phyloP scores from a whole-genome alignment of 2,888 invertebrate species.

The Dolichomitus sp. region DNA sequence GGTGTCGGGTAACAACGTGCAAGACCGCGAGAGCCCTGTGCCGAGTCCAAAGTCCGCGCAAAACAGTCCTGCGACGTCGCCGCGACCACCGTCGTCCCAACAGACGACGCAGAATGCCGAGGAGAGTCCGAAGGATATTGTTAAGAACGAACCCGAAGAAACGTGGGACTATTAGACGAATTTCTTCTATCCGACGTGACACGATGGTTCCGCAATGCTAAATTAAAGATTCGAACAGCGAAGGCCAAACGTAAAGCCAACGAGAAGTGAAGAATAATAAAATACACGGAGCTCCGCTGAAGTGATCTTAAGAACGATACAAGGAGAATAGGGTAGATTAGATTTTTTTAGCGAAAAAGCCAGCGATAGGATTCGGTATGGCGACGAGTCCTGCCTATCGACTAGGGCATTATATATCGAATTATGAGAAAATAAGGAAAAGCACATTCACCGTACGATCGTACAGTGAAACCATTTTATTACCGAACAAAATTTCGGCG shows the following conservation, averaged over 20 bases:
- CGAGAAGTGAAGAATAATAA: neutral
- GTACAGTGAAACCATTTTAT: slow-evolving; percentile 7
- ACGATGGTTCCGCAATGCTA: neutral
- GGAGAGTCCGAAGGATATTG: slow-evolving; percentile 81
- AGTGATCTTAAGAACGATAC: slow-evolving; percentile 28
- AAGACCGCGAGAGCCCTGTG: slow-evolving; percentile 82
- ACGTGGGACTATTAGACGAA: slow-evolving; percentile 82
- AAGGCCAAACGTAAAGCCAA: slow-evolving; percentile 8
- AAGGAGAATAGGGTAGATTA: slow-evolving; percentile 40
- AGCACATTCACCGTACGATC: neutral
- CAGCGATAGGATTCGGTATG: slow-evolving; percentile 84
- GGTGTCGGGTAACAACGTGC: slow-evolving; percentile 80
- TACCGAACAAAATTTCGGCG: slow-evolving; percentile 14
- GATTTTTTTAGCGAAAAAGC: slow-evolving; percentile 69
- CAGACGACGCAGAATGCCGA: slow-evolving; percentile 74
- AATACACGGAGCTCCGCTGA: neutral
- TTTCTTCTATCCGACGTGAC: slow-evolving; percentile 1
- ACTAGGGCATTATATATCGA: slow-evolving; percentile 82
- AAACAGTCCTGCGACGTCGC: slow-evolving; percentile 81
- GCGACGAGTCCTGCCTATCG: slow-evolving; percentile 84
- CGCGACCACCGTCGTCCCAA: slow-evolving; percentile 80
- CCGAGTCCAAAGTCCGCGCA: slow-evolving; percentile 83
- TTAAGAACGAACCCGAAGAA: slow-evolving; percentile 84
- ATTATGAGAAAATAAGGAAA: slow-evolving; percentile 47
- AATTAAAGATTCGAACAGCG: neutral